Percentiles rank a stretch among this genome's conserved stretches.
phyloP scores from a whole-genome alignment of 2,113 vertebrate genomes.

The Eulacestoma nigropectus region DNA sequence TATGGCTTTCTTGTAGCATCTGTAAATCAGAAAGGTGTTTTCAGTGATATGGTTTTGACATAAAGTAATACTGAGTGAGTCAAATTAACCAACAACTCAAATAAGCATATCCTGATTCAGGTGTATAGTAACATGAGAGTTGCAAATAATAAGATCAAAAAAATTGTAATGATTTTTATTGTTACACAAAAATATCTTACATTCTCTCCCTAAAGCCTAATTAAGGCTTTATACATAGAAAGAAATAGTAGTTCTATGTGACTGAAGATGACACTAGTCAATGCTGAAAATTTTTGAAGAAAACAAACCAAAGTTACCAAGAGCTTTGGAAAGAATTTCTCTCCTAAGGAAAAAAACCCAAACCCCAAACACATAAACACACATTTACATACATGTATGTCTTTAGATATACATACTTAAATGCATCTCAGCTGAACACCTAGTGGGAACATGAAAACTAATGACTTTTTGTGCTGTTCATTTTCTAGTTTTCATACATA shows the following conservation, averaged over 20 bases:
- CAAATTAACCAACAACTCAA: neutral
- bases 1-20: neutral
- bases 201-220: neutral
- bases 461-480: neutral
- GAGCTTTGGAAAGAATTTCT: neutral
- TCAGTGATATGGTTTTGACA: neutral
- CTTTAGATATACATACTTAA: neutral
- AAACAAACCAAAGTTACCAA: neutral
- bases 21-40: neutral
- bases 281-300: neutral
- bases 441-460: neutral
- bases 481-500: neutral
- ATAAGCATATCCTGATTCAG: neutral
- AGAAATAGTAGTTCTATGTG: neutral
- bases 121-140: neutral
- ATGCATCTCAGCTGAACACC: neutral
- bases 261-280: neutral
- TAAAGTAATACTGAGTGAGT: neutral
- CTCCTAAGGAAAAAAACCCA: too few relatives aligned
- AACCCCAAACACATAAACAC: neutral
- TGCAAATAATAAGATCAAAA: neutral
- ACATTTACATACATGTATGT: neutral
- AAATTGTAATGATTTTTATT: rapidly evolving
- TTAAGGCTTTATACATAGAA: neutral
- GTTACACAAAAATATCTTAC: neutral